Evolutionary conservation across 2,113 vertebrate species (phyloP).

Genomic region (Setophaga petechia): DNA sequence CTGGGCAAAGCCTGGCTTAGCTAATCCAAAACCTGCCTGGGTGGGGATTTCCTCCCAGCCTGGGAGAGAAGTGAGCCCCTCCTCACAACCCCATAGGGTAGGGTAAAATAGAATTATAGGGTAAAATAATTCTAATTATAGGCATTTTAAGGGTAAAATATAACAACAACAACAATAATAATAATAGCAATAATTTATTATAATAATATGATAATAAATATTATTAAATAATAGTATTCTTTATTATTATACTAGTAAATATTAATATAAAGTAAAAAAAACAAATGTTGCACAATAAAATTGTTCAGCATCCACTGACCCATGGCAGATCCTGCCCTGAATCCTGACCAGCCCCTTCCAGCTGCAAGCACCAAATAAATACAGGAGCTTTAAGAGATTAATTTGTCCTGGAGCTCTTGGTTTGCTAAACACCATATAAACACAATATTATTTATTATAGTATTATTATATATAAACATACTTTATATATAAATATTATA

Average conservation of each 20-base stretch:
- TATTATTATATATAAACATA: too few species aligned
- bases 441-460: too few species aligned
- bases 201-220: too few species aligned
- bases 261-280: background rate
- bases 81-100: fast-evolving
- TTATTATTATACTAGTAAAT: background rate
- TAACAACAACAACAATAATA: too few species aligned
- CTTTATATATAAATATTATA: too few species aligned
- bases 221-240: too few species aligned
- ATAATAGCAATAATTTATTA: too few species aligned
- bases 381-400: background rate
- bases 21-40: background rate
- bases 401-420: background rate
- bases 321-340: background rate
- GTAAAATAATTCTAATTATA: too few species aligned
- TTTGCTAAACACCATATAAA: background rate
- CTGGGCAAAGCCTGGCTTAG: background rate
- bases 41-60: background rate
- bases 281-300: background rate
- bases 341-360: background rate
- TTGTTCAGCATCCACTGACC: background rate
- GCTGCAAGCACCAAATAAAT: background rate
- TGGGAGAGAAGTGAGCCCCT: background rate
- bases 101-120: background rate
- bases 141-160: background rate